Evolutionary conservation across 2,113 vertebrate species (phyloP).

Genomic region (Sphaerodactylus townsendi): DNA sequence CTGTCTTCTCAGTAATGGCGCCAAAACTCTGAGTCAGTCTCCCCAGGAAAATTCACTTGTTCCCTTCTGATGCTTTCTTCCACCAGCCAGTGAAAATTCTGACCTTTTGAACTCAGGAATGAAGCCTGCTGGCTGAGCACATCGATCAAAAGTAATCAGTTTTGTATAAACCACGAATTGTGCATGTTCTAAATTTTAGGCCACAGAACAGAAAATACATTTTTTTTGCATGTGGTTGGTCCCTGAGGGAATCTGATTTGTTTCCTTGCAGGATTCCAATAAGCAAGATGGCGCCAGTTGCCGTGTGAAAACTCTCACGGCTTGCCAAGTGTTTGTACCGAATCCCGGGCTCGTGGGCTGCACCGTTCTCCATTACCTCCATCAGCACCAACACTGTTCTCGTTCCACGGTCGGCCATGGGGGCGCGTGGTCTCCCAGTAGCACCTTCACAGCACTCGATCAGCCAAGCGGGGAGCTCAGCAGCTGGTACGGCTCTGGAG

Average conservation of each 20-base stretch:
- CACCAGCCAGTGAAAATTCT: too few relatives aligned
- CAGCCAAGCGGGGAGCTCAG: slow-evolving; percentile 57
- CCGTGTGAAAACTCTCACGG: slow-evolving; percentile 71
- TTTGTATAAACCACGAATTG: not conserved
- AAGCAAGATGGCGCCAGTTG: slow-evolving; percentile 40
- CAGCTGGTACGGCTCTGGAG: slow-evolving; percentile 56
- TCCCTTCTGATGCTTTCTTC: too few relatives aligned
- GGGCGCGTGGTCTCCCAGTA: slow-evolving; percentile 35
- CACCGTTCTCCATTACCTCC: slow-evolving; percentile 77
- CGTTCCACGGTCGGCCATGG: slow-evolving; percentile 11
- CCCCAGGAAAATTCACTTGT: too few relatives aligned
- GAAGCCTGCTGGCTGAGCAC: not conserved
- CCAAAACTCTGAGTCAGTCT: too few relatives aligned
- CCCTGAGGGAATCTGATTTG: not conserved
- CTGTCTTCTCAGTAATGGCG: too few relatives aligned
- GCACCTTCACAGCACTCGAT: slow-evolving; percentile 32
- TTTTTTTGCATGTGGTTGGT: not conserved
- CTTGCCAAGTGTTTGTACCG: slow-evolving; percentile 78
- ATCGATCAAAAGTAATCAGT: not conserved
- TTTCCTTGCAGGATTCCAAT: slow-evolving; percentile 66
- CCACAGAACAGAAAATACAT: not conserved
- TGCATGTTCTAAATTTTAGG: not conserved
- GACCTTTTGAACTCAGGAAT: not conserved
- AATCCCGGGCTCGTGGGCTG: slow-evolving; percentile 64
- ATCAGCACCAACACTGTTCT: slow-evolving; percentile 58